phyloP scores from a whole-genome alignment of 2,113 vertebrate species.

The Indicator maculatus region DNA sequence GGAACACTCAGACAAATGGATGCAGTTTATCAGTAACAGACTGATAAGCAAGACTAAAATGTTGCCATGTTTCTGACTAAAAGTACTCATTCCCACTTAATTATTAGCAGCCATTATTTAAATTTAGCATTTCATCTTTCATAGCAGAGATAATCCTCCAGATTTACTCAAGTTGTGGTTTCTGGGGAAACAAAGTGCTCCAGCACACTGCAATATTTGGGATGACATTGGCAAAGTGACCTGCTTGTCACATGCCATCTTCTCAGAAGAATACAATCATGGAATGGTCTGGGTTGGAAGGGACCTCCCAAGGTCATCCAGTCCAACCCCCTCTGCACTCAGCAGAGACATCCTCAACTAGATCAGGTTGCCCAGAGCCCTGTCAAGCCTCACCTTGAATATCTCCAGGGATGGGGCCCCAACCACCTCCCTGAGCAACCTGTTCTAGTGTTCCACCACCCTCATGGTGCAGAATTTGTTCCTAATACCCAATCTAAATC shows the following conservation, averaged over 20 bases:
- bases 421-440: no score
- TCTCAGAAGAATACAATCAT: neutral
- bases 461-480: no score
- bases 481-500: no score
- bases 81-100: neutral
- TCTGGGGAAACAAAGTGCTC: neutral
- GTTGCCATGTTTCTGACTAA: neutral
- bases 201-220: neutral
- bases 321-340: no score
- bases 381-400: no score
- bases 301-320: no score
- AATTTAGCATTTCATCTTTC: neutral
- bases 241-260: neutral
- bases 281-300: no score
- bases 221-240: neutral
- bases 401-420: no score
- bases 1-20: neutral
- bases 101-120: neutral
- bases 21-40: neutral
- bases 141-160: neutral
- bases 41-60: neutral
- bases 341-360: no score
- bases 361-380: no score
- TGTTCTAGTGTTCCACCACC: no score
- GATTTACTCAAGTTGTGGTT: neutral